phyloP scores from a whole-genome alignment of 2,888 invertebrate genomes.

The Mactromeris polynyma region DNA sequence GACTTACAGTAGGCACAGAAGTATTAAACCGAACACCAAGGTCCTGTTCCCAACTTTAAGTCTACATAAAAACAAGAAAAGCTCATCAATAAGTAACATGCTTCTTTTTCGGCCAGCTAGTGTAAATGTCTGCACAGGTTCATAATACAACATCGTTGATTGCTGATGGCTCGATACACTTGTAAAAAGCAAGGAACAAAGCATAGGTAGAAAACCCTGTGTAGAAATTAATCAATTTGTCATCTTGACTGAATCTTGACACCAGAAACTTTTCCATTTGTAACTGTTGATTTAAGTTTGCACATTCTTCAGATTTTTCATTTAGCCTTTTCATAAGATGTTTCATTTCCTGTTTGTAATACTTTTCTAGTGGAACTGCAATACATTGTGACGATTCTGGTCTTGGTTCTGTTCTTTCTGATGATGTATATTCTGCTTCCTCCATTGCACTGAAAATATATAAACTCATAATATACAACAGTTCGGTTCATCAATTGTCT shows the following conservation, averaged over 20 bases:
- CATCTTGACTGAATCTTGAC: conserved; percentile 16
- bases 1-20: conserved; percentile 39
- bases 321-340: neutral
- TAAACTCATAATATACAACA: neutral
- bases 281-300: conserved; percentile 3
- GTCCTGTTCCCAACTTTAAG: conserved; percentile 45
- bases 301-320: neutral
- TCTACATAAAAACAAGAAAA: conserved; percentile 54
- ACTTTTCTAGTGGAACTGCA: neutral
- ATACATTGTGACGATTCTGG: neutral
- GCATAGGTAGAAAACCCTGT: conserved; percentile 50
- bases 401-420: neutral
- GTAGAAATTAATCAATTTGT: conserved; percentile 39
- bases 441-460: no score
- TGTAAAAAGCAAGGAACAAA: conserved; percentile 36
- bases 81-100: conserved; percentile 53
- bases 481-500: neutral
- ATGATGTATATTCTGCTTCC: neutral
- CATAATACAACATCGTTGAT: conserved; percentile 40
- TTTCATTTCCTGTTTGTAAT: conserved; percentile 37
- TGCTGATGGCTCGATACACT: conserved; percentile 41
- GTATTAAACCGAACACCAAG: conserved; percentile 53
- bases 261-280: conserved; percentile 16
- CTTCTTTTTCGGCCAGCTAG: conserved; percentile 41
- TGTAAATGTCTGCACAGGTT: conserved; percentile 21